Evolutionary conservation across 2,797 vertebrate species (phyloP).

Genomic region (Gymnodraco acuticeps): DNA sequence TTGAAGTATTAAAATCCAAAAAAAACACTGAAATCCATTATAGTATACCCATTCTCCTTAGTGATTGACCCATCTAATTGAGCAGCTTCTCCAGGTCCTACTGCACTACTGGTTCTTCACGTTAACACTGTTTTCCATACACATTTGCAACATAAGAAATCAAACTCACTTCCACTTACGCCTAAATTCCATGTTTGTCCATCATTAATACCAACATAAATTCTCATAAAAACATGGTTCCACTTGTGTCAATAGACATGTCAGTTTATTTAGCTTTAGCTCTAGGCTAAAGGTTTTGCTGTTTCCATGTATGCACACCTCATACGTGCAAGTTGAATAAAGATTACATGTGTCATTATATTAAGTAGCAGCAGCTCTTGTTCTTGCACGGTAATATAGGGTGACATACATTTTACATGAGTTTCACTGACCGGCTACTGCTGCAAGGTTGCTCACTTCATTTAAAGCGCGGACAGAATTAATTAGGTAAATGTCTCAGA

Average conservation of each 20-base stretch:
- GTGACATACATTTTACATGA: conserved; percentile 83
- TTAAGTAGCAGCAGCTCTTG: conserved; percentile 72
- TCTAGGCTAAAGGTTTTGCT: conserved; percentile 61
- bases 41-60: too few relatives aligned
- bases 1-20: too few relatives aligned
- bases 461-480: conserved; percentile 78
- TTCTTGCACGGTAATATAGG: conserved; percentile 68
- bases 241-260: conserved; percentile 76
- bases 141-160: conserved; percentile 30
- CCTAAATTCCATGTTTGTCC: conserved; percentile 42
- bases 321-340: conserved; percentile 68
- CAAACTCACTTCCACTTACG: conserved; percentile 24
- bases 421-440: conserved; percentile 65
- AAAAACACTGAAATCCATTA: too few relatives aligned
- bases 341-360: conserved; percentile 82
- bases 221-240: conserved; percentile 57
- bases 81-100: too few relatives aligned
- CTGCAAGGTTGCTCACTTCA: conserved; percentile 76
- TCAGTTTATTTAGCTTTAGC: conserved; percentile 69
- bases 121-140: conserved; percentile 12
- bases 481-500: conserved; percentile 80
- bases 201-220: conserved; percentile 72
- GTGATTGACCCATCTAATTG: too few relatives aligned
- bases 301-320: conserved; percentile 61
- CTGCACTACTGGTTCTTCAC: background rate